Percentiles rank a stretch among this genome's conserved stretches.
Conservation (phyloP, 2,113 vertebrate genomes). For the Odontesthes bonariensis region DNA sequence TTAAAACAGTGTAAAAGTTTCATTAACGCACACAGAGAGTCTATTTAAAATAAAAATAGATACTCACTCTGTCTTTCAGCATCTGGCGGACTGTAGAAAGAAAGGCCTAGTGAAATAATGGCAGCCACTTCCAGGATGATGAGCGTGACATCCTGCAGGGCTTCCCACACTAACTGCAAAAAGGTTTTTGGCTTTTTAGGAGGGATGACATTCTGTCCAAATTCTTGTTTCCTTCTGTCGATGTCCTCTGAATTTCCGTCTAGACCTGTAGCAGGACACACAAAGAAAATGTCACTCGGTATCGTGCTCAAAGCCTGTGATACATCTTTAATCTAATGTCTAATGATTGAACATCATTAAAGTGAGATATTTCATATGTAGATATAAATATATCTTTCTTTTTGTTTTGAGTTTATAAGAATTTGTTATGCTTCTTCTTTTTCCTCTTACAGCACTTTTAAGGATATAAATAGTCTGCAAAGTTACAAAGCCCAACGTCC, state of each 20-base stretch:
- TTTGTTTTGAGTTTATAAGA: too few species aligned
- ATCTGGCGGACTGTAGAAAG: slow-evolving; percentile 94
- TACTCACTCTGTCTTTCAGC: slow-evolving; percentile 88
- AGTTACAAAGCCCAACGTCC: too few species aligned
- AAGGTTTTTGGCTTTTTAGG: slow-evolving; percentile 99
- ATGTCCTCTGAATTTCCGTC: slow-evolving; percentile 92
- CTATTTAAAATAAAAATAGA: background rate
- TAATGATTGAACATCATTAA: too few species aligned
- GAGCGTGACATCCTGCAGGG: slow-evolving; percentile 97
- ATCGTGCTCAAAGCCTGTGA: too few species aligned
- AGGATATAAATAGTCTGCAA: too few species aligned
- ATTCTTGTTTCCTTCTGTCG: slow-evolving; percentile 90
- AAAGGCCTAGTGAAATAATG: slow-evolving; percentile 96
- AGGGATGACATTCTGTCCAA: slow-evolving; percentile 96
- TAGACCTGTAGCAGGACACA: slow-evolving; percentile 84
- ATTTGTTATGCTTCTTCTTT: too few species aligned
- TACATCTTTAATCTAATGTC: too few species aligned
- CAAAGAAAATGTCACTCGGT: slow-evolving; percentile 16
- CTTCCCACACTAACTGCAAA: slow-evolving; percentile 98
- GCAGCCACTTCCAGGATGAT: slow-evolving; percentile 99
- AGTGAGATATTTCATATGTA: too few species aligned
- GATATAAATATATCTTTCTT: too few species aligned
- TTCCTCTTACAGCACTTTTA: too few species aligned
- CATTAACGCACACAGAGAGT: background rate
- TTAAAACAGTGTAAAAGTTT: too few species aligned